Percentiles rank a stretch among this genome's conserved stretches.
These are phyloP conservation scores for Toxostoma redivivum DNA, from an alignment of 2,113 vertebrate genomes.

Conservation along the genomic window DNA sequence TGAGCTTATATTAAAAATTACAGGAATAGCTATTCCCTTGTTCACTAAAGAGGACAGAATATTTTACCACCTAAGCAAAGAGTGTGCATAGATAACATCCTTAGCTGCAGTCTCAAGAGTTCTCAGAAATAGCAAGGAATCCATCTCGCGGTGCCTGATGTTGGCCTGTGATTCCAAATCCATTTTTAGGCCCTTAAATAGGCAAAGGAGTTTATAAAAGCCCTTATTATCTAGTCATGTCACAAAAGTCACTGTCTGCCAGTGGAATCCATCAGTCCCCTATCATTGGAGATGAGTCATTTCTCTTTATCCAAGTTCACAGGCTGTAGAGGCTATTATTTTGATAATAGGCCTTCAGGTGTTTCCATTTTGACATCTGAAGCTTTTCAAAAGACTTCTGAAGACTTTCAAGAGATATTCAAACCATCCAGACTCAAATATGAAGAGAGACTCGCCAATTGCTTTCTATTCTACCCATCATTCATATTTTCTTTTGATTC, in stretches of 20 bases:
- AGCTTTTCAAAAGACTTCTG: not conserved
- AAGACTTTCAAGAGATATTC: not conserved
- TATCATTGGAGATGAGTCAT: not conserved
- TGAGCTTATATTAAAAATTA: slow-evolving; percentile 15
- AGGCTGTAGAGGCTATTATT: not conserved
- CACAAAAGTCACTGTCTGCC: not conserved
- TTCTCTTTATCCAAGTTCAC: not conserved
- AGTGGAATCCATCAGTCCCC: not conserved
- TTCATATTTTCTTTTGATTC: not conserved
- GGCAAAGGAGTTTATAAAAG: not conserved
- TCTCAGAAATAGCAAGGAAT: not conserved
- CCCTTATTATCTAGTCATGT: not conserved
- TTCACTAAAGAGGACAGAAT: not conserved
- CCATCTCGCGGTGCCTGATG: not conserved
- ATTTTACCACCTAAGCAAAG: not conserved
- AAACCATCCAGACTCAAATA: not conserved
- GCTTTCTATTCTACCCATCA: not conserved
- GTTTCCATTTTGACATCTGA: not conserved
- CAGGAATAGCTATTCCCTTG: not conserved
- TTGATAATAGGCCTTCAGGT: not conserved
- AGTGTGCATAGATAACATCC: not conserved
- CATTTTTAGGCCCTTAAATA: not conserved
- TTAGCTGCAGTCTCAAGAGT: not conserved
- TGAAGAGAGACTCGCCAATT: not conserved
- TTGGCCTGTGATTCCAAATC: not conserved